Evolutionary conservation across 92 coral and sea anemone genomes (phyloP), one percentile per base, ranked within the genome.

Genomic region (Zoanthus solanderi): DNA sequence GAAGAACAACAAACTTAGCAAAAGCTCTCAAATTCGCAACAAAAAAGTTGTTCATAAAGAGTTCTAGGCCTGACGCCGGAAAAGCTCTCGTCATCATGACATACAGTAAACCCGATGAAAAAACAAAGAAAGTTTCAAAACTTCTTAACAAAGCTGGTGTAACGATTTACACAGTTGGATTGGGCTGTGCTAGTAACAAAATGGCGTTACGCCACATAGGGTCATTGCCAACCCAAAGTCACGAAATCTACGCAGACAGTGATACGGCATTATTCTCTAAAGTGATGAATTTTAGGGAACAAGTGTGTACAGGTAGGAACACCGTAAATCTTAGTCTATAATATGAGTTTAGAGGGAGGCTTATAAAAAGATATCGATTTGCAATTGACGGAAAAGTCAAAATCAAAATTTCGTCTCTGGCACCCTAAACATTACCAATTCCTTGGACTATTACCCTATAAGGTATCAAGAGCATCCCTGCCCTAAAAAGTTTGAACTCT

Each of bases 201-300:
- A 34, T 34, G 32, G 68, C n/a, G 11, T 32, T 78, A 29, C 48
- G 53, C 32, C 23, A 46, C 48, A 31, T 57, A 44, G 83, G 71
- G 15, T 78, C 83, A 37, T 9, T 28, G 29, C 83, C 83, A 0
- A 10, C 8, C 31, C 3, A 15, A n/a, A 29, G 37, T 57, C 83
- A 78, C 34, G 83, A 69, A 78, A 78, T 78, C 68, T 78, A 78
- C 54, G 83, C 83, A 17, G 71, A 78, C 54, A 78, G 69, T 57
- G 71, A 78, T 10, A 30, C 32, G 11, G 71, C 83, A 14, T 53
- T 78, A 15, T 58, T 48, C 7, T 78, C 83, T 2, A 57, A 29
- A 1, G 83, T 78, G 29, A n/a, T 23, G 16, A 78, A 46, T 30
- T 57, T 78, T 23, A 78, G 57, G 42, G 61, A 29, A 18, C 45